phyloP scores from a whole-genome alignment of 1,140 invertebrate genomes.

The Caerostris extrusa region DNA sequence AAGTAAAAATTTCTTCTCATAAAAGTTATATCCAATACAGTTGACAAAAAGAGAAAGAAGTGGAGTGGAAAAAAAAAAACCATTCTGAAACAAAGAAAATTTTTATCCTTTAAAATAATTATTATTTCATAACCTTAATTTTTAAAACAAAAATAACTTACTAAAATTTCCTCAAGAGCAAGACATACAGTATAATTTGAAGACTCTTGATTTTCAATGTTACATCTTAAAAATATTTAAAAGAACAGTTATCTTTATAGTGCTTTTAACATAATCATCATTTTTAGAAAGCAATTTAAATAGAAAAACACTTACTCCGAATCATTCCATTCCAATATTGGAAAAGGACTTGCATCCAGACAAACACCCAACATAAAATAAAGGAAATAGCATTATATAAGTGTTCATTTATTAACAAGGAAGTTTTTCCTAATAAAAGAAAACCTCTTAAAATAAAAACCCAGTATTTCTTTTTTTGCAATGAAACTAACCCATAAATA shows the following conservation, averaged over 20 bases:
- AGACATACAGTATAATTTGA: constrained; percentile 44
- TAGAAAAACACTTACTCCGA: constrained; percentile 12
- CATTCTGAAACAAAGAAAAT: constrained; percentile 22
- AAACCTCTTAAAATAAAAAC: no score
- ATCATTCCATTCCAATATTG: constrained; percentile 46
- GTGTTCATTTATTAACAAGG: neutral
- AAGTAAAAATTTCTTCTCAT: no score
- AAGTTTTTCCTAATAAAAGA: no score
- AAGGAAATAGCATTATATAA: neutral
- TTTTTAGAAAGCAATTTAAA: neutral
- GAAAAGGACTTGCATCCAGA: constrained; percentile 30
- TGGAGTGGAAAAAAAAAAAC: no score
- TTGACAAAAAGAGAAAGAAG: no score
- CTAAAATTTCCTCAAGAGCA: constrained; percentile 53
- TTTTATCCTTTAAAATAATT: no score
- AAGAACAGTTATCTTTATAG: neutral
- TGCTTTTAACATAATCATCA: no score
- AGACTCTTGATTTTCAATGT: neutral
- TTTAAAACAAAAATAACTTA: constrained; percentile 35
- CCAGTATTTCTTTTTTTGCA: no score
- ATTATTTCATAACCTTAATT: neutral
- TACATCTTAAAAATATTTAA: constrained; percentile 4
- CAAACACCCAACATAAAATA: constrained; percentile 50
- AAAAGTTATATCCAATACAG: no score
- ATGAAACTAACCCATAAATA: no score